Evolutionary conservation across 2,888 invertebrate genomes (phyloP).

Genomic region (Catocala nupta): DNA sequence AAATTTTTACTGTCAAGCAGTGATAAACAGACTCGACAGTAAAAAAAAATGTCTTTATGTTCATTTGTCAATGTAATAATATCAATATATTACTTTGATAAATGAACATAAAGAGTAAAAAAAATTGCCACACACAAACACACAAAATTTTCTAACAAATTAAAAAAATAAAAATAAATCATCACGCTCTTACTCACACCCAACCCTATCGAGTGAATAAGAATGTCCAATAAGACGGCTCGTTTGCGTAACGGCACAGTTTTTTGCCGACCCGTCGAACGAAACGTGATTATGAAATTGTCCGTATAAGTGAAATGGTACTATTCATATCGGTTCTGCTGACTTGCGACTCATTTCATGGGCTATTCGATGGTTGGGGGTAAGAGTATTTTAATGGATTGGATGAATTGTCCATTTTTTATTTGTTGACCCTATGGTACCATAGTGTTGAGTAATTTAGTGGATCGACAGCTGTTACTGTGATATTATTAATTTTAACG

Average conservation of each 20-base stretch:
- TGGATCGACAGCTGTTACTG: no score
- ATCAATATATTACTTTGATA: no score
- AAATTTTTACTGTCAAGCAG: no score
- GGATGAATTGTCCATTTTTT: not conserved
- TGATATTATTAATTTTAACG: no score
- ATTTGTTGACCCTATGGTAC: not conserved
- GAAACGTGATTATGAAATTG: slow-evolving; percentile 54
- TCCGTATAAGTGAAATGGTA: slow-evolving; percentile 36
- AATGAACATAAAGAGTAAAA: no score
- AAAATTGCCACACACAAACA: no score
- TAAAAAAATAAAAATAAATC: no score
- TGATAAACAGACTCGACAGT: no score
- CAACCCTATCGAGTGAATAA: slow-evolving; percentile 26
- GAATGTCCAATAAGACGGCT: slow-evolving; percentile 49
- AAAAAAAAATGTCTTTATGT: no score
- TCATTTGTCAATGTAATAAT: no score
- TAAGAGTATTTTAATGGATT: slow-evolving; percentile 8
- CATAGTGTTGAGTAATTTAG: not conserved
- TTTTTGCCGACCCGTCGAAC: slow-evolving; percentile 45
- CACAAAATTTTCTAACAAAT: no score
- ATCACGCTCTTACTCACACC: slow-evolving; percentile 11
- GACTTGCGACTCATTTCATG: slow-evolving; percentile 16
- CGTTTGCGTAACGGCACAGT: slow-evolving; percentile 52
- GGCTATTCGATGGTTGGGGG: slow-evolving; percentile 2
- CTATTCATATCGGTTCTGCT: slow-evolving; percentile 25